Base-by-base conservation (phyloP, 2,888 invertebrate species). In the Notodonta dromedarius region DNA sequence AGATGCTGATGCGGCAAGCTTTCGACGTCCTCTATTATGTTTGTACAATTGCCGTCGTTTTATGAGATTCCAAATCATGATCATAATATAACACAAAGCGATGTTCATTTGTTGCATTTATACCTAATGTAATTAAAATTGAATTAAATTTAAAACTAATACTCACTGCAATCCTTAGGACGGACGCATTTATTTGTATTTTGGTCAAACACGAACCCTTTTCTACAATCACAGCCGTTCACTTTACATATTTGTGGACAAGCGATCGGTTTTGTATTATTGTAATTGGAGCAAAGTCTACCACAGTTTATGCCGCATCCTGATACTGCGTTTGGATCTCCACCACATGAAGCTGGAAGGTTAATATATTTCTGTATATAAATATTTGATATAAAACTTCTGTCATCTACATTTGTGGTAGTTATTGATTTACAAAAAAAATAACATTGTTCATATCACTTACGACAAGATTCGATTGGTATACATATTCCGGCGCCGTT, bases 251-350 rank as follows among this genome's bases (percentile, higher is more conserved):
- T 7, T 7, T 24, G 6, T 0, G 32, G 1, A 35, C 78, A 78
- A 3, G 8, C 7, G 5, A 48, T 11, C 4, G 58, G 57, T 2
- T 53, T 60, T 5, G 32, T 50, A 24, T 61, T 66, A 1, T 68
- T 63, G 32, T 68, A 64, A 12, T 73, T 51, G 1, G 71, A 62
- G 52, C 78, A 78, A 8, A 50, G 67, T 32, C 48, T 66, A 0
- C 61, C 66, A n/a, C 80, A 80, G 59, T 77, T 39, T 3, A 35
- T 35, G 4, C 75, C 72, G 63, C 79, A 79, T 16, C 80, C 77
- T 13, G 72, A 40, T 58, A 58, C 52, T 0, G 80, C 78, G n/a
- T 77, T 69, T 5, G 57, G 57, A 59, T 79, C 80, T 1, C 74
- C 76, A 14, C 65, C 65, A 50, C 78, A 78, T 14, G 76, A 71